A percentile compares a stretch with the other conserved stretches of the same genome.
These are phyloP conservation scores for Eubucco bourcierii DNA, from an alignment of 2,113 vertebrate species.

Conservation along the genomic window DNA sequence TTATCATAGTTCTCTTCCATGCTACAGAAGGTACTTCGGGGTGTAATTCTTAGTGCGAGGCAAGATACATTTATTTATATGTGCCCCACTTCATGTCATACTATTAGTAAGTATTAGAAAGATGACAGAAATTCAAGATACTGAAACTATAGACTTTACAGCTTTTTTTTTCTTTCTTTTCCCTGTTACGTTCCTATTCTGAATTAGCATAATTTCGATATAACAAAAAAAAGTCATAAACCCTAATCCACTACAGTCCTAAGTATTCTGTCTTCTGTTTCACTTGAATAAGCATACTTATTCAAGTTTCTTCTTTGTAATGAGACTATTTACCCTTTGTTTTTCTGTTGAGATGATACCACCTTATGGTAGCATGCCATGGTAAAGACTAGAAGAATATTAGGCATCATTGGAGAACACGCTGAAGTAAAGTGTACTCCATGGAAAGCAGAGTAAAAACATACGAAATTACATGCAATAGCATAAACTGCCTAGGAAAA, in stretches of 20 bases:
- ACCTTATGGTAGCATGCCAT: neutral
- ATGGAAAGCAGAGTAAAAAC: neutral
- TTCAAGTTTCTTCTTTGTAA: neutral
- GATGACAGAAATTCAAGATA: neutral
- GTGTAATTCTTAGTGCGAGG: conserved; percentile 8
- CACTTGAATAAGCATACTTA: neutral
- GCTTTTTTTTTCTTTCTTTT: neutral
- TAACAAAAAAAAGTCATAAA: neutral
- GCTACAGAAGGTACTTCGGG: conserved; percentile 79
- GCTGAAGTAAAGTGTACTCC: neutral
- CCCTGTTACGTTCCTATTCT: neutral
- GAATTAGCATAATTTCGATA: neutral
- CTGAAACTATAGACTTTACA: neutral
- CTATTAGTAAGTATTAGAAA: neutral
- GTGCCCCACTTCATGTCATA: neutral
- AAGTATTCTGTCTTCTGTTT: neutral
- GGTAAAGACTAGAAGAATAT: neutral
- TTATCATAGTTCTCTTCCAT: conserved; percentile 78
- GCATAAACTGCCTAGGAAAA: neutral
- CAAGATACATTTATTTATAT: neutral
- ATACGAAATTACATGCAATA: neutral
- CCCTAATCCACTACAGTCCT: neutral
- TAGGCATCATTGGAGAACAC: neutral
- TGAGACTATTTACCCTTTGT: neutral
- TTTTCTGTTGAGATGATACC: neutral